Conservation (phyloP, 2,797 vertebrate genomes). For the Aphelocoma californica region DNA sequence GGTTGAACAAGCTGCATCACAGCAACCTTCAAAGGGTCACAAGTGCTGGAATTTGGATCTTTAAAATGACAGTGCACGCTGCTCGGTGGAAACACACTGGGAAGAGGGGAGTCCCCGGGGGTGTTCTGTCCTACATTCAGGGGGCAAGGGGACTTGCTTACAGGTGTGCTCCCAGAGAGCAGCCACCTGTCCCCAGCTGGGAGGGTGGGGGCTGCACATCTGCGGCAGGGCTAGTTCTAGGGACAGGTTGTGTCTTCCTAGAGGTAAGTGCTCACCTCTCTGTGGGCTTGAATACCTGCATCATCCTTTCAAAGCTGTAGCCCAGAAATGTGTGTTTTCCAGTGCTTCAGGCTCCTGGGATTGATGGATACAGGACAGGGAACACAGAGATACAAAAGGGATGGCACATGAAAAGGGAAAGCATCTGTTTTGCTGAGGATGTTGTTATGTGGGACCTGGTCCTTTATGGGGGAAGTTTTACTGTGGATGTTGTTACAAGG, state of each 20-base stretch:
- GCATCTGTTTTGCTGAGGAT: background rate
- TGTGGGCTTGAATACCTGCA: background rate
- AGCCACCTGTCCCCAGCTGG: no score
- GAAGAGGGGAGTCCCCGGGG: no score
- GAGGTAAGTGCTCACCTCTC: constrained; percentile 72
- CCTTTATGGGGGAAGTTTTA: background rate
- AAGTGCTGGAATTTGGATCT: background rate
- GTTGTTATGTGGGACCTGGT: background rate
- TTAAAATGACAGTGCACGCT: fast-evolving
- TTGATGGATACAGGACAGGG: background rate
- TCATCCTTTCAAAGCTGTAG: background rate
- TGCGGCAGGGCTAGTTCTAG: constrained; percentile 79
- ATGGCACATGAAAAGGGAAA: background rate
- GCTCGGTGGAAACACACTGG: background rate
- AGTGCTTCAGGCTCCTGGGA: background rate
- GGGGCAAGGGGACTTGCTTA: background rate
- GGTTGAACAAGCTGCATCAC: no score
- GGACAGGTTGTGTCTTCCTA: constrained; percentile 65
- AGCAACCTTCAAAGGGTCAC: fast-evolving
- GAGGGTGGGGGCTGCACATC: constrained; percentile 70
- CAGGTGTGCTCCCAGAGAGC: background rate
- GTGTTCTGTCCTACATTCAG: fast-evolving
- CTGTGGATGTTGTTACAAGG: background rate
- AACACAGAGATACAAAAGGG: background rate
- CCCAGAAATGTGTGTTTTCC: background rate